These are phyloP conservation scores for Dipodomys ordii DNA, from an alignment of 2,113 vertebrate species.

Conservation along the genomic window DNA sequence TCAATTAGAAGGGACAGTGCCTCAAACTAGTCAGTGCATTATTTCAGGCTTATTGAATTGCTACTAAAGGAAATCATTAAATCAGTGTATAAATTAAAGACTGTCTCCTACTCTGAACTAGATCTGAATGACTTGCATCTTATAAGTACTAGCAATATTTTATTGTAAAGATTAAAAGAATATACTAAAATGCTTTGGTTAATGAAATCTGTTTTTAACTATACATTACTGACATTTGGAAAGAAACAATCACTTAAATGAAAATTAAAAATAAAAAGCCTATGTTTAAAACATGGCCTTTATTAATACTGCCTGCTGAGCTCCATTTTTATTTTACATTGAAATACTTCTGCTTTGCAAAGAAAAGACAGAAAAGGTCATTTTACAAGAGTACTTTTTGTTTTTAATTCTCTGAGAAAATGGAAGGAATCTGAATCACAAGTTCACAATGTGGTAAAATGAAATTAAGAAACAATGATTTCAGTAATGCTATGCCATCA, in stretches of 20 bases:
- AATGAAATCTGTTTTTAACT: constrained; percentile 80
- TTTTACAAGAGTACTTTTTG: constrained; percentile 90
- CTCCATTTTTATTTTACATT: constrained; percentile 92
- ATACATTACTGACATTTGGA: constrained; percentile 72
- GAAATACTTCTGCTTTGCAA: constrained; percentile 93
- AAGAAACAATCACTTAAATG: constrained; percentile 84
- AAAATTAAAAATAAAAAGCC: constrained; percentile 88
- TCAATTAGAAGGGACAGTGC: constrained; percentile 21
- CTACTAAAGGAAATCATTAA: constrained; percentile 40
- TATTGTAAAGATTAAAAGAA: constrained; percentile 67
- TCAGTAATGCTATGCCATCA: constrained; percentile 86
- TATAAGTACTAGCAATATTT: constrained; percentile 64
- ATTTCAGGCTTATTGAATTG: constrained; percentile 13
- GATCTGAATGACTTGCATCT: constrained; percentile 51
- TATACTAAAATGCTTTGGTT: constrained; percentile 75
- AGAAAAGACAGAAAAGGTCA: constrained; percentile 93
- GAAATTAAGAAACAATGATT: constrained; percentile 88
- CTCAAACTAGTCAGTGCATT: constrained; percentile 37
- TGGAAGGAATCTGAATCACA: constrained; percentile 90
- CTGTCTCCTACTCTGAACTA: constrained; percentile 4
- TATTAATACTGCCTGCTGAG: constrained; percentile 93
- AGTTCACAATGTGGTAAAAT: constrained; percentile 90
- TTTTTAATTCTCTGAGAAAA: constrained; percentile 91
- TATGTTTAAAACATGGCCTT: constrained; percentile 95
- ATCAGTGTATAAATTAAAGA: neutral